A percentile compares a stretch with the other conserved stretches of the same genome.
Evolutionary conservation across 2,797 vertebrate genomes (phyloP).

Genomic region (Notamacropus eugenii): DNA sequence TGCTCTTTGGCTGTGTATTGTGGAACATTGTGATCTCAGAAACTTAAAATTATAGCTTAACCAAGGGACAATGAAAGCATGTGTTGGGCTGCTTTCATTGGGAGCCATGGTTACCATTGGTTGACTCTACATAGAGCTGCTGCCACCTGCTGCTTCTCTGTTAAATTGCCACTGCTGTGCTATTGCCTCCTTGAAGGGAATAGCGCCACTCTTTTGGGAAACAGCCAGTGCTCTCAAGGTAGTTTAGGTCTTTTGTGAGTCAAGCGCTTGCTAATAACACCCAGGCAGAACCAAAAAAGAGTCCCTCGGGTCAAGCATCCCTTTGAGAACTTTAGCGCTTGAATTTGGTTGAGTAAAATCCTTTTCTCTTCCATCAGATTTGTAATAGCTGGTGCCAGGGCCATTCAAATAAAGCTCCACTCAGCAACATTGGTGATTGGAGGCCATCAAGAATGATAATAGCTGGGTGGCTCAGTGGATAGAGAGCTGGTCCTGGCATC

Average conservation of each 20-base stretch:
- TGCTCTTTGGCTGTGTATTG: background rate
- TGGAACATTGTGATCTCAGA: background rate
- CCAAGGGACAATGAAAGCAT: background rate
- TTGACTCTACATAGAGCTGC: background rate
- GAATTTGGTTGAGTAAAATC: background rate
- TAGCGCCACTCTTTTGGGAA: background rate
- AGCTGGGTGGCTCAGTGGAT: background rate
- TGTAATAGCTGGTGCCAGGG: background rate
- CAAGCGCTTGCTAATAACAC: background rate
- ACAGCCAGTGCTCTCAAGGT: background rate
- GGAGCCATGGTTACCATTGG: background rate
- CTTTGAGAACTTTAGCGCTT: background rate
- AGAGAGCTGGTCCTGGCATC: background rate
- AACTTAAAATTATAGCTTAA: background rate
- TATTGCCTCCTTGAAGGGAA: background rate
- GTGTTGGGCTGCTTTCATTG: background rate
- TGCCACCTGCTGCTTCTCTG: background rate
- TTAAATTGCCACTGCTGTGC: background rate
- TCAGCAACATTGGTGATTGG: background rate
- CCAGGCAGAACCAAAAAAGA: background rate
- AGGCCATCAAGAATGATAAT: background rate
- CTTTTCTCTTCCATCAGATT: background rate
- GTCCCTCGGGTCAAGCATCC: background rate
- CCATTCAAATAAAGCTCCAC: background rate
- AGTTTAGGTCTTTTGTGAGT: background rate